phyloP scores from a whole-genome alignment of 2,797 vertebrate species.

The Clarias platycephalus region DNA sequence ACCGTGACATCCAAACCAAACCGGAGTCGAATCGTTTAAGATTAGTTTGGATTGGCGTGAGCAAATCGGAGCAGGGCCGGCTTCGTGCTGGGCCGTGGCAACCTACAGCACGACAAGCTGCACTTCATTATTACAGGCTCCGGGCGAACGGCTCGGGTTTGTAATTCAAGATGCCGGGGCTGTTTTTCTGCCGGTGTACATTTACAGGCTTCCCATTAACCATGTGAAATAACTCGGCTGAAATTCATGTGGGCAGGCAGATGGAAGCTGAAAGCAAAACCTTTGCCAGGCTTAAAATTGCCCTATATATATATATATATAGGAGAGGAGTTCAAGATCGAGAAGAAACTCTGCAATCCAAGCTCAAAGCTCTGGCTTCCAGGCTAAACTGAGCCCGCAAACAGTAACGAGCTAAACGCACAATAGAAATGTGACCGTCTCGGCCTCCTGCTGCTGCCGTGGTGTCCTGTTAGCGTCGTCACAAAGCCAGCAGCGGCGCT shows the following conservation, averaged over 20 bases:
- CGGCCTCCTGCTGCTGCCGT: slow-evolving; percentile 7
- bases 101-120: slow-evolving; percentile 34
- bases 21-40: slow-evolving; percentile 16
- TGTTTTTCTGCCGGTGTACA: slow-evolving; percentile 32
- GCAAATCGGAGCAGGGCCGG: slow-evolving; percentile 18
- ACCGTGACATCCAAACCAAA: slow-evolving; percentile 24
- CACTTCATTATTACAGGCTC: slow-evolving; percentile 44
- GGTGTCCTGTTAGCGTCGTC: slow-evolving; percentile 4
- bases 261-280: slow-evolving; percentile 7
- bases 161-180: slow-evolving; percentile 30
- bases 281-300: slow-evolving; percentile 24
- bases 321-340: not conserved
- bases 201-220: slow-evolving; percentile 39
- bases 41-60: slow-evolving; percentile 42
- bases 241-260: slow-evolving; percentile 30
- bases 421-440: slow-evolving; percentile 5
- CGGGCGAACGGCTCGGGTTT: slow-evolving; percentile 21
- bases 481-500: slow-evolving; percentile 61
- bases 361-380: not conserved
- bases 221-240: slow-evolving; percentile 36
- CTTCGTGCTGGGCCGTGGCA: slow-evolving; percentile 14
- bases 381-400: not conserved
- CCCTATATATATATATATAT: not conserved
- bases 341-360: not conserved
- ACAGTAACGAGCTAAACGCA: not conserved